Base-by-base conservation (phyloP, 2,113 vertebrate species). In the Xenopus tropicalis region DNA sequence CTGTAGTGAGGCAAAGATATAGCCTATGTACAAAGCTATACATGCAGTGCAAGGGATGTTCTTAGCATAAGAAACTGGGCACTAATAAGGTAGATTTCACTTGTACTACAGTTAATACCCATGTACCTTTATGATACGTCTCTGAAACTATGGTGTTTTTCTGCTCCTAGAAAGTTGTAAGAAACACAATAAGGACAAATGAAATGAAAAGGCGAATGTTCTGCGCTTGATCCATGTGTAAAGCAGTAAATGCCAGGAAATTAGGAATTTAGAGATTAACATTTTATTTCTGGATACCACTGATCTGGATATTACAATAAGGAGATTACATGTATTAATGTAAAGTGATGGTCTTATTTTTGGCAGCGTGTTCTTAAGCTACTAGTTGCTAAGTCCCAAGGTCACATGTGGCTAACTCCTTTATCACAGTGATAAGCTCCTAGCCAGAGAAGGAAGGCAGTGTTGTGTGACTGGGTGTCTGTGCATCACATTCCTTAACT, bases 241-340 rank as follows among this genome's bases (percentile, higher is more conserved):
- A 62, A 62, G 2, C 9, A 43, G 25, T 63, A 62, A 63, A 64
- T 20, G 17, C 25, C 20, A 56, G 58, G 44, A 63, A 69, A 63
- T 61, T 6, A 67, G 64, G 65, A 74, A 54, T 76, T 76, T 69
- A 63, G 44, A 76, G 73, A 69, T 76, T 76, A 69, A 13, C 24
- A 76, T 54, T 69, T 51, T 76, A 76, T 76, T 76, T 76, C 46
- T 69, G 66, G 58, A 19, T 63, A 54, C 73, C 52, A 63, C 58
- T 76, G 66, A 69, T 69, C 73, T 76, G 73, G 25, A 76, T 59
- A 62, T 76, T 69, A 42, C 20, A 56, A 9, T 76, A 76, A 76
- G 73, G 62, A 69, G 73, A 76, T 76, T 76, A 76, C 44, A 63
- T n/a, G 66, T 69, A 69, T 69, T 76, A 63, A 59, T 29, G 22